Conservation (phyloP, 2,888 invertebrate genomes). For the Belgica antarctica region DNA sequence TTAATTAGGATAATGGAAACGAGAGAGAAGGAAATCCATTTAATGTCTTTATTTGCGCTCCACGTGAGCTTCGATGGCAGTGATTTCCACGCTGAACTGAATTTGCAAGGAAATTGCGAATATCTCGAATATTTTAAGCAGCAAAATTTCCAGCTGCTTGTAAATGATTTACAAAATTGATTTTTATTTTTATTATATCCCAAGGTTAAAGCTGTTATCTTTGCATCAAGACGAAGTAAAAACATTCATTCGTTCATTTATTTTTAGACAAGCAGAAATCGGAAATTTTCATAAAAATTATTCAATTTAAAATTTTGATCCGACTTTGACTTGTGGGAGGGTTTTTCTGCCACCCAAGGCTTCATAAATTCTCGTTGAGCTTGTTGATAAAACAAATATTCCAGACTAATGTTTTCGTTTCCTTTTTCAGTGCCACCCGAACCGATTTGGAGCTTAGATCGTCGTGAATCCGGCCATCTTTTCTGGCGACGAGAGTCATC, state of each 20-base stretch:
- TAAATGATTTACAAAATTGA: background rate
- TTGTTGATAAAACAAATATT: too few species aligned
- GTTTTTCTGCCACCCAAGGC: too few species aligned
- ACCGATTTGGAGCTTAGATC: constrained; percentile 34
- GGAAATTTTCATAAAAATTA: constrained; percentile 9
- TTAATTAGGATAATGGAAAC: constrained; percentile 1
- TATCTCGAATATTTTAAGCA: too few species aligned
- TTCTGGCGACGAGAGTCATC: constrained; percentile 55
- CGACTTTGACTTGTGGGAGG: too few species aligned
- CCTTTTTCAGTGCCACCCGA: constrained; percentile 27
- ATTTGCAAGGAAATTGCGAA: too few species aligned
- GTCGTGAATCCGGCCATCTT: constrained; percentile 52
- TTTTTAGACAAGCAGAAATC: background rate
- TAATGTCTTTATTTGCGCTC: too few species aligned
- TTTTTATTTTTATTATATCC: background rate
- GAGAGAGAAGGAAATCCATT: background rate
- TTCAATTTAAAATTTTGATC: too few species aligned
- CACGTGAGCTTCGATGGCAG: too few species aligned
- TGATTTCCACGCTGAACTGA: too few species aligned
- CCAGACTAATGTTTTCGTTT: too few species aligned
- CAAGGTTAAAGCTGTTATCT: constrained; percentile 6
- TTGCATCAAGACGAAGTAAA: background rate
- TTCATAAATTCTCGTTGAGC: too few species aligned
- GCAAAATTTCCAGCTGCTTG: background rate
- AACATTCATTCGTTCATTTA: too few species aligned